Evolutionary conservation across 1,140 invertebrate species (phyloP).

Genomic region (Leptinotarsa undecemlineata): DNA sequence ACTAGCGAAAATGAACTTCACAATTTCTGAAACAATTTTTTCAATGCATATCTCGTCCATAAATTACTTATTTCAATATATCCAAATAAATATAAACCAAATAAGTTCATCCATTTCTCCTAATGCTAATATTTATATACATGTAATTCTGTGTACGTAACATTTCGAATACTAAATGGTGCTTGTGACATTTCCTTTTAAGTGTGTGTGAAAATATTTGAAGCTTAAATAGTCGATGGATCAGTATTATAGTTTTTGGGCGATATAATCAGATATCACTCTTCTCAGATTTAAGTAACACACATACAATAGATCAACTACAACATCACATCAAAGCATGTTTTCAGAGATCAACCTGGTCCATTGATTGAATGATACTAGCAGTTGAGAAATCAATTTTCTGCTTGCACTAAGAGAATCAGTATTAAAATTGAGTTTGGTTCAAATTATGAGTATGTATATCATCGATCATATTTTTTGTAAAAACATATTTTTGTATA

Average conservation of each 20-base stretch:
- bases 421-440: slow-evolving; percentile 42
- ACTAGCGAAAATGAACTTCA: background rate
- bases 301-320: background rate
- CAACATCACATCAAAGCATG: background rate
- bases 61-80: slow-evolving; percentile 38
- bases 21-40: background rate
- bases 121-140: slow-evolving; percentile 36
- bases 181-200: slow-evolving; percentile 42
- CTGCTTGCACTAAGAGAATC: slow-evolving; percentile 43
- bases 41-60: slow-evolving; percentile 27
- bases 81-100: slow-evolving; percentile 41
- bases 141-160: slow-evolving; percentile 41
- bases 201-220: slow-evolving; percentile 31
- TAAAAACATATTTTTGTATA: slow-evolving; percentile 41
- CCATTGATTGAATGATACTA: background rate
- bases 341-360: background rate
- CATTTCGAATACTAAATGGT: slow-evolving; percentile 38
- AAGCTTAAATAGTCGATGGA: slow-evolving; percentile 1
- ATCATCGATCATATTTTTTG: slow-evolving; percentile 41
- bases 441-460: slow-evolving; percentile 40
- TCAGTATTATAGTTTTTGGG: background rate
- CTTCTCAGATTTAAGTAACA: too few relatives aligned
- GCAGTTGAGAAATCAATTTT: slow-evolving; percentile 14
- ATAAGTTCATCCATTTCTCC: slow-evolving; percentile 33
- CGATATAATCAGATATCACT: too few relatives aligned